Base-by-base conservation (phyloP, 2,888 invertebrate genomes). In the Lordiphosa andalusiaca region DNA sequence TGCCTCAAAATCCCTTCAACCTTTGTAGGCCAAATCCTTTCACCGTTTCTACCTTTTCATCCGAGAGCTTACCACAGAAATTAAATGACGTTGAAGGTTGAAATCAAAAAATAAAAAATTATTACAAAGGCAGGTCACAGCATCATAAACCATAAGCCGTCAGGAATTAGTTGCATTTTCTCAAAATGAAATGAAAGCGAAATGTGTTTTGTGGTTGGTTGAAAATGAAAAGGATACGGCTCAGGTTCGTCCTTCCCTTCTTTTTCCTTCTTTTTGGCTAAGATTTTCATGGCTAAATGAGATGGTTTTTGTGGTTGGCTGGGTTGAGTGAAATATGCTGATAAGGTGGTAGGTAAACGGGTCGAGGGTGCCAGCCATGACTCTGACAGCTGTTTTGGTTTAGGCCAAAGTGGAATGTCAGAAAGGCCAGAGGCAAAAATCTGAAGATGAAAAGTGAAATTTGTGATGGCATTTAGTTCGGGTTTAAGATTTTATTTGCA, bases 111-210 rank as follows among this genome's bases (percentile, higher is more conserved):
- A 71, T 65, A 63, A 63, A 55, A 60, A 52, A 46, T 2, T 30
- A 30, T 12, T 25, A 38, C 53, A 42, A 36, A 37, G 12, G 10
- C 39, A 46, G 42, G 53, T 47, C 41, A 40, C 47, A 57, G 46
- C 55, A 59, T 60, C 56, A 67, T 73, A 73, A 81, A 71, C 68
- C 78, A 60, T 78, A 78, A 78, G 84, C 82, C 74, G 71, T 60
- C 71, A 71, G 85, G 77, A 78, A 84, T 78, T 84, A 78, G 84
- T 82, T 84, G 78, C 78, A 82, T 77, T 78, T 78, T 84, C 83
- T 65, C 51, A 56, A 67, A 70, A 81, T 72, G 73, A 69, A 83
- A 76, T 84, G 73, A 77, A 77, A 77, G 73, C 60, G 84, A 76
- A 76, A 76, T 84, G 84, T 81, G 57, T 73, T 81, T 80, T 84